A percentile compares a stretch with the other conserved stretches of the same genome.
phyloP scores from a whole-genome alignment of 2,888 invertebrate genomes.

The Mamestra brassicae region DNA sequence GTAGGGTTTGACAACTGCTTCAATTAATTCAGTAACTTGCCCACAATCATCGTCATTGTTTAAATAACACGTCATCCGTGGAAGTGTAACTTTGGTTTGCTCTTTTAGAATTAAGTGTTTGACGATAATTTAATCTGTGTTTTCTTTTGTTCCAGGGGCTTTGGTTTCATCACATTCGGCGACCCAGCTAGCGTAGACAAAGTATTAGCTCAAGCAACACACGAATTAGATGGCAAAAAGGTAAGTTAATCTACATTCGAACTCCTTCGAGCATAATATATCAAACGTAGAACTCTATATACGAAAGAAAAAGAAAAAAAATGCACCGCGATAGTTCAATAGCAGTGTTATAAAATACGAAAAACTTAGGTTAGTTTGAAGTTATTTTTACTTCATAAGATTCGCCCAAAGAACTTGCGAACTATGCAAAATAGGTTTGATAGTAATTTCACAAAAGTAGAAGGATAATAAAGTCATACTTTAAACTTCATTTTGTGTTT shows the following conservation, averaged over 20 bases:
- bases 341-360: slow-evolving; percentile 61
- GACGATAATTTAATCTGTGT: slow-evolving; percentile 2
- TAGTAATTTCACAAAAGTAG: slow-evolving; percentile 60
- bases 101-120: not conserved
- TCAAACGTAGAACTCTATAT: slow-evolving; percentile 27
- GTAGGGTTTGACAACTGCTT: too few species aligned
- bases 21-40: too few species aligned
- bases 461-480: slow-evolving; percentile 54
- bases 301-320: slow-evolving; percentile 31
- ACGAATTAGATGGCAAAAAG: slow-evolving; percentile 99
- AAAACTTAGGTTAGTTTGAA: slow-evolving; percentile 56
- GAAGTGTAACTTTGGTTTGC: not conserved
- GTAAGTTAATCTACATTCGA: slow-evolving; percentile 90
- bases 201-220: slow-evolving; percentile 99
- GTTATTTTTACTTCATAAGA: slow-evolving; percentile 63
- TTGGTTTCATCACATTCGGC: slow-evolving; percentile 99
- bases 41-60: not conserved
- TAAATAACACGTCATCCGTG: not conserved
- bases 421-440: slow-evolving; percentile 64
- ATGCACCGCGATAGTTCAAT: slow-evolving; percentile 53
- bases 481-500: slow-evolving; percentile 49
- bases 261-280: slow-evolving; percentile 36
- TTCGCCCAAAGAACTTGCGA: slow-evolving; percentile 61
- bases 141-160: slow-evolving; percentile 95
- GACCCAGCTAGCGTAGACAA: slow-evolving; percentile 99